phyloP scores from a whole-genome alignment of 2,888 invertebrate genomes.

The Anaspis maculata region DNA sequence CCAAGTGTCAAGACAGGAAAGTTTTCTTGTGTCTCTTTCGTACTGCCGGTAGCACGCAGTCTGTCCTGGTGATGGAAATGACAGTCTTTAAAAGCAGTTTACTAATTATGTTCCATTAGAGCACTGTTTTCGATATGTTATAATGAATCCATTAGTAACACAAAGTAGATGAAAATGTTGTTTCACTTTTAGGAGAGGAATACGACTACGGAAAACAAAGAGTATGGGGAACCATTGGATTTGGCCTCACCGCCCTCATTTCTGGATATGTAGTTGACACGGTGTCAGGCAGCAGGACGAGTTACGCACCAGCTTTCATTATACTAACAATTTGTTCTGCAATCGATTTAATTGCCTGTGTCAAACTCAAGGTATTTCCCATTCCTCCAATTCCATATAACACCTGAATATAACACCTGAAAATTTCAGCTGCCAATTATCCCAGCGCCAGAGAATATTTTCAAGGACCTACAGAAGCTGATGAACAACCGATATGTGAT shows the following conservation, averaged over 20 bases:
- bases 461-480: slow-evolving; percentile 55
- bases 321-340: slow-evolving; percentile 56
- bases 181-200: slow-evolving; percentile 62
- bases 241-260: slow-evolving; percentile 63
- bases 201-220: slow-evolving; percentile 70
- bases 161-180: too few species aligned
- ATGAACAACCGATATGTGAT: slow-evolving; percentile 56
- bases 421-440: slow-evolving; percentile 61
- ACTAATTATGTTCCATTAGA: too few species aligned
- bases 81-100: too few species aligned
- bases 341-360: slow-evolving; percentile 60
- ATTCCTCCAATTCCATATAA: too few species aligned
- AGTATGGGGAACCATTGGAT: slow-evolving; percentile 77
- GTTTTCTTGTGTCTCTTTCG: too few species aligned
- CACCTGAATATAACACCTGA: too few species aligned
- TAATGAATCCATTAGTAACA: too few species aligned
- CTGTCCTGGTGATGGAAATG: too few species aligned
- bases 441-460: slow-evolving; percentile 58
- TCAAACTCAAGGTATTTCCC: slow-evolving; percentile 50
- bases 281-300: slow-evolving; percentile 49
- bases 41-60: too few species aligned
- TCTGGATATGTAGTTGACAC: slow-evolving; percentile 62
- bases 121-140: too few species aligned
- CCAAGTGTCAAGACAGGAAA: too few species aligned
- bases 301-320: slow-evolving; percentile 65